Evolutionary conservation across 2,797 vertebrate genomes (phyloP), one percentile per base, ranked within the genome.

Genomic region (Columba guinea): DNA sequence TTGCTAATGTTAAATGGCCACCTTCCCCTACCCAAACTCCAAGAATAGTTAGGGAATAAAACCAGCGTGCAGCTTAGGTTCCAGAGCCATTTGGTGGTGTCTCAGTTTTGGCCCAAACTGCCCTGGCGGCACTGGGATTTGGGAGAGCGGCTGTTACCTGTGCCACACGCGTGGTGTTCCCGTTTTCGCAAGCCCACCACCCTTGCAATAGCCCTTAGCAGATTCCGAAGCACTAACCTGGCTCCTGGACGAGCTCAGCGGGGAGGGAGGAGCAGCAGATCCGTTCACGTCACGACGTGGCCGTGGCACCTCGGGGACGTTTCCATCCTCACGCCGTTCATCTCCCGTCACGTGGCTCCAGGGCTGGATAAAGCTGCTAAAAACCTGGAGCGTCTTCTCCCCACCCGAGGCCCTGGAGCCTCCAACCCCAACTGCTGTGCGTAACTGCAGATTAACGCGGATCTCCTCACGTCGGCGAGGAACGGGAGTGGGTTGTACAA

Each of bases 1-100:
- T 96, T 90, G 95, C 95, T 97, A 93, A 95, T 10, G 8, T 95
- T 96, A 7, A 95, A 91, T 13, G 92, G 95, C 94, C 95, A 75
- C 94, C 84, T 87, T 91, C 86, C 95, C 91, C 73, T 30, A 4
- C 34, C 94, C 84, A 3, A 37, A 32, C 81, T 81, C 71, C 1
- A 5, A 77, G 69, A 49, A 28, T 28, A 78, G 84, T 39, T 58
- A 79, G 92, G 93, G 86, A 87, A 49, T 19, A 27, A 63, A 79
- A 65, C 65, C 73, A 7, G 23, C 0, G 79, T 35, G 84, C 85
- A 92, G 94, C 89, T 87, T 75, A 28, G 85, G 93, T 75, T 37
- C 83, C n/a, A 39, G 58, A 86, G 87, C 93, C 23, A 7, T 32
- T 55, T 7, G n/a, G 41, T 67, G 10, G 3, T 4, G 34, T 52